phyloP scores from a whole-genome alignment of 1,140 invertebrate genomes.

The Meteorus sp. region DNA sequence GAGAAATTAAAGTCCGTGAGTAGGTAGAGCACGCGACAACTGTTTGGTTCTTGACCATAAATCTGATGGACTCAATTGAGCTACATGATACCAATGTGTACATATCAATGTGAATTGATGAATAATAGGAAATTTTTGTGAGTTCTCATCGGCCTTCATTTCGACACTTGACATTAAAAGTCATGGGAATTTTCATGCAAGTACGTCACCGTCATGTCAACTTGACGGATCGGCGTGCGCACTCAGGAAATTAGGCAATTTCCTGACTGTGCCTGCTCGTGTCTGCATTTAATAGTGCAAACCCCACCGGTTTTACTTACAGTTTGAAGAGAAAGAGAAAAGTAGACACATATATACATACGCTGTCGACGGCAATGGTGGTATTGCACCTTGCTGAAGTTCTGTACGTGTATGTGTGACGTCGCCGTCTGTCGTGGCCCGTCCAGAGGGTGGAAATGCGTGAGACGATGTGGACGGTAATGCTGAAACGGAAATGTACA shows the following conservation, averaged over 20 bases:
- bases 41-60: too few relatives aligned
- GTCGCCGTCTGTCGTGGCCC: conserved; percentile 28
- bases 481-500: too few relatives aligned
- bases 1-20: too few relatives aligned
- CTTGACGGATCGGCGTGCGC: conserved; percentile 59
- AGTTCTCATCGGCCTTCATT: conserved; percentile 46
- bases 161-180: conserved; percentile 60
- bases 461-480: background rate
- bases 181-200: conserved; percentile 51
- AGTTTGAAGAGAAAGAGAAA: conserved; percentile 43
- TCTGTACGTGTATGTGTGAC: conserved; percentile 10
- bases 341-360: conserved; percentile 27
- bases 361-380: too few relatives aligned
- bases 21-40: too few relatives aligned
- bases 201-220: conserved; percentile 53
- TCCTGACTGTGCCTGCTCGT: conserved; percentile 57
- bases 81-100: conserved; percentile 7
- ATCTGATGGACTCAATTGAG: background rate
- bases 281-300: conserved; percentile 56
- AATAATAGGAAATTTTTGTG: background rate
- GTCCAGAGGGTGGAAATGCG: conserved; percentile 16
- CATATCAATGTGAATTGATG: background rate
- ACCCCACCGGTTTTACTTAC: conserved; percentile 47
- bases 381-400: too few relatives aligned
- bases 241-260: conserved; percentile 63